phyloP scores from a whole-genome alignment of 2,797 vertebrate species.

The Aphelocoma californica region DNA sequence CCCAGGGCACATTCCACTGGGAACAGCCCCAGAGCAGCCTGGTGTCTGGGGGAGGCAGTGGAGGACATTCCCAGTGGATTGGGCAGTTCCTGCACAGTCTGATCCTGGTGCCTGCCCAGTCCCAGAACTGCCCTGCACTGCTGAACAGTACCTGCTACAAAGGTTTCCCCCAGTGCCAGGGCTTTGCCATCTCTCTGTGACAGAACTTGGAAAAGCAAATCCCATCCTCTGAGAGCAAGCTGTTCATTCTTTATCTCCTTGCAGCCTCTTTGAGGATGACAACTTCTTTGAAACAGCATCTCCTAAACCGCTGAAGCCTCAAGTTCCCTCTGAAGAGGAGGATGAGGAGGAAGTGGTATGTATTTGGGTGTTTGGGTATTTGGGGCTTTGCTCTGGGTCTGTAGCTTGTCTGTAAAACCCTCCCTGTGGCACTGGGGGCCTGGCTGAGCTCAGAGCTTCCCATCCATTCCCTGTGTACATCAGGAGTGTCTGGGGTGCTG shows the following conservation, averaged over 20 bases:
- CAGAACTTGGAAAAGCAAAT: not conserved
- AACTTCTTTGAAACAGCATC: conserved; percentile 66
- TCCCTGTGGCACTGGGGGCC: not conserved
- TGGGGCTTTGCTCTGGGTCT: not conserved
- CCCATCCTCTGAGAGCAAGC: not conserved
- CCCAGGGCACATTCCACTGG: not conserved
- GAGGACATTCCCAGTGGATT: not conserved
- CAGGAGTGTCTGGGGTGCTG: not conserved
- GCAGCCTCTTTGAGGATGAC: conserved; percentile 68
- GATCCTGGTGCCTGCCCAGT: not conserved
- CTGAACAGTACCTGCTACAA: not conserved
- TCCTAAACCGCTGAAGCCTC: conserved; percentile 46
- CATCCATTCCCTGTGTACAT: rapidly evolving
- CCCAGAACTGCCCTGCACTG: not conserved
- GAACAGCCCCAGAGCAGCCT: not conserved
- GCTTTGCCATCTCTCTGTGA: not conserved
- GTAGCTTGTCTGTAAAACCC: not conserved
- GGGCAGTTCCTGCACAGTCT: not conserved
- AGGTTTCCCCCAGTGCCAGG: not conserved
- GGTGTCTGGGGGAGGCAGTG: rapidly evolving
- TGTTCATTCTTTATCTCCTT: not conserved
- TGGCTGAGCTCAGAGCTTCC: not conserved
- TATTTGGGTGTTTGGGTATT: not conserved
- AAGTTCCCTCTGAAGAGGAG: conserved; percentile 70
- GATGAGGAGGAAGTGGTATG: conserved; percentile 94